Evolutionary conservation across 2,797 vertebrate species (phyloP).

Genomic region (Myiothlypis coronata): DNA sequence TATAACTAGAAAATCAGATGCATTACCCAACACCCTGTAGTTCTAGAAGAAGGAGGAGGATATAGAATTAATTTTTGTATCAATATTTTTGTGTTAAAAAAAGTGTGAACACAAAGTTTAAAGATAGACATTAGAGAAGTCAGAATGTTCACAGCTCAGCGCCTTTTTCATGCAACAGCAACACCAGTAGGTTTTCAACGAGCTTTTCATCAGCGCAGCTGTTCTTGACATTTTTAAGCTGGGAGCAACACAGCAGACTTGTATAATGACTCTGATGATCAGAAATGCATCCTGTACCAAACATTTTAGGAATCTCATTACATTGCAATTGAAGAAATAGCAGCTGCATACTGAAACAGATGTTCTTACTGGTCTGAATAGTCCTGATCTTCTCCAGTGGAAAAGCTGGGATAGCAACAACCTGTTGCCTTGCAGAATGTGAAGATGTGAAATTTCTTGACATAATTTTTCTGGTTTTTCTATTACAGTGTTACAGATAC

Average conservation of each 20-base stretch:
- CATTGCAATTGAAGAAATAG: constrained; percentile 46
- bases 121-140: neutral
- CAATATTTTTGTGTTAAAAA: neutral
- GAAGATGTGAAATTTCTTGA: neutral
- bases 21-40: neutral
- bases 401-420: constrained; percentile 17
- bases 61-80: neutral
- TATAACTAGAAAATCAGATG: neutral
- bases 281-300: constrained; percentile 56
- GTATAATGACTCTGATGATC: constrained; percentile 59
- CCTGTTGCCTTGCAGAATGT: neutral
- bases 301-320: constrained; percentile 66
- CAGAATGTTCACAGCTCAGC: neutral
- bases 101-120: neutral
- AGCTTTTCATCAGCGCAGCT: constrained; percentile 23
- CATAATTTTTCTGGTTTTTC: neutral
- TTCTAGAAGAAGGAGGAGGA: neutral
- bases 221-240: constrained; percentile 28
- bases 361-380: constrained; percentile 62
- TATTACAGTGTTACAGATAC: neutral
- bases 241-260: neutral
- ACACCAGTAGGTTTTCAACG: neutral
- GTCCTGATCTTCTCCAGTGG: constrained; percentile 36
- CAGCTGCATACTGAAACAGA: constrained; percentile 70
- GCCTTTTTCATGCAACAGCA: neutral